Percentiles rank a stretch among this genome's conserved stretches.
Evolutionary conservation across 2,797 vertebrate species (phyloP).

Genomic region (Protonibea diacanthus): DNA sequence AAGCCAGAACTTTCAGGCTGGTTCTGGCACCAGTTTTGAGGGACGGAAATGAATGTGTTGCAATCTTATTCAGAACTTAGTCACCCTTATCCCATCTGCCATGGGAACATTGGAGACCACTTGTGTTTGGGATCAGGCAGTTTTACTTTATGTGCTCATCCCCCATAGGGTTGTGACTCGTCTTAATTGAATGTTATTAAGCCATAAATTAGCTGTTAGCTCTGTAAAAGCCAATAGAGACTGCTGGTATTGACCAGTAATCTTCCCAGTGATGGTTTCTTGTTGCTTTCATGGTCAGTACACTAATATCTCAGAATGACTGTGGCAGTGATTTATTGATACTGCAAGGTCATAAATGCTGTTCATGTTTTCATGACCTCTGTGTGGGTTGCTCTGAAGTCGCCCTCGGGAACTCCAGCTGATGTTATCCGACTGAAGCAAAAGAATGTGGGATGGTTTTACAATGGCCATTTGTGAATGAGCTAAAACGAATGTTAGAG

Average conservation of each 20-base stretch:
- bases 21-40: neutral
- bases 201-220: slow-evolving; percentile 24
- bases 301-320: slow-evolving; percentile 26
- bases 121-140: neutral
- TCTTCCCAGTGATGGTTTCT: neutral
- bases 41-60: neutral
- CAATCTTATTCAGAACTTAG: neutral
- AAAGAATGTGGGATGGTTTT: slow-evolving; percentile 46
- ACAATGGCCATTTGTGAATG: slow-evolving; percentile 12
- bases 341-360: slow-evolving; percentile 39
- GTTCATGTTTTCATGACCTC: slow-evolving; percentile 27
- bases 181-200: slow-evolving; percentile 16
- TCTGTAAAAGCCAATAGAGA: slow-evolving; percentile 2
- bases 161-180: neutral
- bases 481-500: neutral
- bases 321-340: slow-evolving; percentile 44
- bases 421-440: slow-evolving; percentile 35
- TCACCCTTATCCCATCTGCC: neutral
- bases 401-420: slow-evolving; percentile 37
- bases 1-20: neutral
- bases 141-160: neutral
- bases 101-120: neutral
- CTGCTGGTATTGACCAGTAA: neutral
- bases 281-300: slow-evolving; percentile 21
- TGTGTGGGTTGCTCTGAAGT: neutral